phyloP scores from a whole-genome alignment of 2,888 invertebrate species.

The Drosophila kuntzei region DNA sequence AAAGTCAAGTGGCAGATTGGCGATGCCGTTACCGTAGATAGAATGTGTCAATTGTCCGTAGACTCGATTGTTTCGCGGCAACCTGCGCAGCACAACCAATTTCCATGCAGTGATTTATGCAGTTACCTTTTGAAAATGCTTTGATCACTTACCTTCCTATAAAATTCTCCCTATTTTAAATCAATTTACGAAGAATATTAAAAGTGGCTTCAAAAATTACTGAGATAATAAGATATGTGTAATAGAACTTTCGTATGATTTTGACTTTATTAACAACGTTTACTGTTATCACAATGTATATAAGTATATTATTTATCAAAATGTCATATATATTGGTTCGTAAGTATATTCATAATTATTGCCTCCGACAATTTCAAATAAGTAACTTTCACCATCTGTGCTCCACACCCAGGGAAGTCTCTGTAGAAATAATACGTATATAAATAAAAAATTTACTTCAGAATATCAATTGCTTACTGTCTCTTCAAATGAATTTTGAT shows the following conservation, averaged over 20 bases:
- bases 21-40: too few relatives aligned
- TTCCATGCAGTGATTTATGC: neutral
- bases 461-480: conserved; percentile 28
- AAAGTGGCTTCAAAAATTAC: conserved; percentile 7
- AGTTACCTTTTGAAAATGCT: conserved; percentile 27
- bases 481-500: conserved; percentile 25
- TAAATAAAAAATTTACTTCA: neutral
- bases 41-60: too few relatives aligned
- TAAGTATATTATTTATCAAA: conserved; percentile 19
- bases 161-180: conserved; percentile 2
- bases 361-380: conserved; percentile 29
- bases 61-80: too few relatives aligned
- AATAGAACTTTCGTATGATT: conserved; percentile 23
- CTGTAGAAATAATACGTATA: conserved; percentile 7
- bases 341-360: conserved; percentile 44
- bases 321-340: conserved; percentile 38
- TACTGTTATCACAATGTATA: neutral
- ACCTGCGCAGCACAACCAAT: too few relatives aligned
- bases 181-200: conserved; percentile 2
- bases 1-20: too few relatives aligned
- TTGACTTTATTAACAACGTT: conserved; percentile 37
- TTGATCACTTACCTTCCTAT: neutral
- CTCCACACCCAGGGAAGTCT: conserved; percentile 29
- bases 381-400: conserved; percentile 17
- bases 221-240: conserved; percentile 1